phyloP scores from a whole-genome alignment of 2,888 invertebrate species.

The Melieria omissa region DNA sequence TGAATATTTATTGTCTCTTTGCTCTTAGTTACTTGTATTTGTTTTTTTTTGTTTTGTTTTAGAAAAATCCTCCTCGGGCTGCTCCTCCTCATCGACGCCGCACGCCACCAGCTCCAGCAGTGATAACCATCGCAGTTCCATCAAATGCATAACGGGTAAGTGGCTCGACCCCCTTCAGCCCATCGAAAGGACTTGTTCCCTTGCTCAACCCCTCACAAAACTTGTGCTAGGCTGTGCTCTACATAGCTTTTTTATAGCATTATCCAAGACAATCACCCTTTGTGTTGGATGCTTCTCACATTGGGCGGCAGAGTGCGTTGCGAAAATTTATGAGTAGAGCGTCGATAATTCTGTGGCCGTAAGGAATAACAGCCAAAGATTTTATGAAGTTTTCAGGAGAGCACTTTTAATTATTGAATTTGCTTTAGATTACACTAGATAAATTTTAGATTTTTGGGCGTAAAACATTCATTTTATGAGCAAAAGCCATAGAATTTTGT shows the following conservation, averaged over 20 bases:
- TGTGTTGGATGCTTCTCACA: conserved; percentile 9
- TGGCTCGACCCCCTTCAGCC: conserved; percentile 19
- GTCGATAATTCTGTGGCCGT: too few relatives aligned
- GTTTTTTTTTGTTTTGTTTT: conserved; percentile 39
- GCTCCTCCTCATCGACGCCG: conserved; percentile 55
- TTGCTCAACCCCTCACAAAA: background rate
- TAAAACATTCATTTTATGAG: too few relatives aligned
- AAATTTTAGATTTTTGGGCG: too few relatives aligned
- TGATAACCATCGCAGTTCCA: conserved; percentile 56
- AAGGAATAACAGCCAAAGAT: too few relatives aligned
- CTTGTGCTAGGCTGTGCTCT: background rate
- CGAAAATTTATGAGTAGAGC: background rate
- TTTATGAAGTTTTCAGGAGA: too few relatives aligned
- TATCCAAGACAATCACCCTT: conserved; percentile 52
- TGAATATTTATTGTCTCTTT: conserved; percentile 19
- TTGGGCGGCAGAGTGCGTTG: conserved; percentile 41
- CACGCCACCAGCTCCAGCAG: conserved; percentile 53
- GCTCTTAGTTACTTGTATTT: conserved; percentile 29
- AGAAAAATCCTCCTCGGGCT: conserved; percentile 63
- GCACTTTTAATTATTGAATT: too few relatives aligned
- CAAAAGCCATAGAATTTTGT: too few relatives aligned
- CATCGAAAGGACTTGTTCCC: too few relatives aligned
- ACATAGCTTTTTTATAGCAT: conserved; percentile 36
- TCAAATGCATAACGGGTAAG: conserved; percentile 62
- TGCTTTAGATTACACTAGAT: too few relatives aligned